Evolutionary conservation across 2,113 vertebrate genomes (phyloP).

Genomic region (Ursus arctos): DNA sequence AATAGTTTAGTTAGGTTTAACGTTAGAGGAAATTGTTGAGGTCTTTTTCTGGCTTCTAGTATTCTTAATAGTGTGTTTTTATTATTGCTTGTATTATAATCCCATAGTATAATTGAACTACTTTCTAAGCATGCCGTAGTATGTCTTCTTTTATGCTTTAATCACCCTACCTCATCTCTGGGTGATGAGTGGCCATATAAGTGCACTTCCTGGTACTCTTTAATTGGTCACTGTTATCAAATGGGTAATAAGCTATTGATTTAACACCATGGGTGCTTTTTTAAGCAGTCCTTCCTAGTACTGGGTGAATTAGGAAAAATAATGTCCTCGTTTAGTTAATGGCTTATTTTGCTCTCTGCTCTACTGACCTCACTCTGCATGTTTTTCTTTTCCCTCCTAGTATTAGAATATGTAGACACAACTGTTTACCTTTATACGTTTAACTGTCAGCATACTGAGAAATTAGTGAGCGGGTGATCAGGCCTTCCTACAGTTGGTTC

Average conservation of each 20-base stretch:
- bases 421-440: background rate
- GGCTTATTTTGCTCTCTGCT: constrained; percentile 43
- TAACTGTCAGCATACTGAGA: constrained; percentile 25
- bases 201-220: constrained; percentile 52
- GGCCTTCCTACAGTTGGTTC: background rate
- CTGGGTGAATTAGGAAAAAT: constrained; percentile 32
- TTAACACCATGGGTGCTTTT: constrained; percentile 61
- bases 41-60: constrained; percentile 38
- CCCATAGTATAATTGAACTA: background rate
- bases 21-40: background rate
- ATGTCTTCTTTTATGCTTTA: constrained; percentile 60
- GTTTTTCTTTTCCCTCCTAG: background rate
- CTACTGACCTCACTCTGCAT: background rate
- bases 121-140: background rate
- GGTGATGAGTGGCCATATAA: constrained; percentile 12
- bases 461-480: background rate
- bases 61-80: constrained; percentile 1
- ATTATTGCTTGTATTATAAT: constrained; percentile 54
- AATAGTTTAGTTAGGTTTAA: constrained; percentile 18
- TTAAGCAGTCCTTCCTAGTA: constrained; percentile 37
- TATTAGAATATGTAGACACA: background rate
- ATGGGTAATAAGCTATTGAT: constrained; percentile 56
- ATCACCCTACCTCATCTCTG: constrained; percentile 41
- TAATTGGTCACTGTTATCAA: constrained; percentile 51
- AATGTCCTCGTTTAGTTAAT: constrained; percentile 11